Evolutionary conservation across 2,888 invertebrate genomes (phyloP), one percentile per base, ranked within the genome.

Genomic region (Frankliniella fusca): DNA sequence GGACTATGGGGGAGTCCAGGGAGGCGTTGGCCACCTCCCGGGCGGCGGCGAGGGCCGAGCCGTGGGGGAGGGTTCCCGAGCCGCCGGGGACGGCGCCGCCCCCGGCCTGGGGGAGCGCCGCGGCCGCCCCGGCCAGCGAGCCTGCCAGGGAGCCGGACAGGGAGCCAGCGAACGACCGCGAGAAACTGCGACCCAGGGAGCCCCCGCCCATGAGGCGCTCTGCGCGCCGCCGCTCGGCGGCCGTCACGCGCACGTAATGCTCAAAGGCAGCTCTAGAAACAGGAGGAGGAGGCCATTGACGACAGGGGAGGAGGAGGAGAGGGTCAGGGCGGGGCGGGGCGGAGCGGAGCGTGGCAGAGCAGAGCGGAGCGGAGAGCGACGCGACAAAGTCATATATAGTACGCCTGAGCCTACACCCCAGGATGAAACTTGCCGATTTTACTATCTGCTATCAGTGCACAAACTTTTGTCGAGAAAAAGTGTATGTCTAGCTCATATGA

Each of bases 191-290:
- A 85, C 92, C 92, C 87, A 92, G 89, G 88, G 92, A 91, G 84
- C 92, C 91, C 87, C 92, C 91, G 87, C 91, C 91, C 84, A 91
- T 91, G 84, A 92, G 90, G 86, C 92, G 91, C 89, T 92, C 92
- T 86, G 91, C 90, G 87, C 86, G 85, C 49, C 86, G 85, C 65
- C 86, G 85, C 83, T 86, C 86, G 81, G 85, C 84, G 81, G 85
- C 86, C 79, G 91, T 91, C 89, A 89, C 88, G 89, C 92, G 88
- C 84, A 89, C 88, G 88, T 88, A 89, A 86, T 90, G 89, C 87
- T 89, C 90, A 87, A 90, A 87, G 86, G 89, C 88, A 85, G 89
- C 89, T 88, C 90, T 90, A 87, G 86, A 85, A 80, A 80, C 54
- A 81, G 81, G 80, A 80, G 49, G 81, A 82, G 82, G 79, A 82